Conservation (phyloP, 2,888 invertebrate species). For the Sesia bembeciformis region DNA sequence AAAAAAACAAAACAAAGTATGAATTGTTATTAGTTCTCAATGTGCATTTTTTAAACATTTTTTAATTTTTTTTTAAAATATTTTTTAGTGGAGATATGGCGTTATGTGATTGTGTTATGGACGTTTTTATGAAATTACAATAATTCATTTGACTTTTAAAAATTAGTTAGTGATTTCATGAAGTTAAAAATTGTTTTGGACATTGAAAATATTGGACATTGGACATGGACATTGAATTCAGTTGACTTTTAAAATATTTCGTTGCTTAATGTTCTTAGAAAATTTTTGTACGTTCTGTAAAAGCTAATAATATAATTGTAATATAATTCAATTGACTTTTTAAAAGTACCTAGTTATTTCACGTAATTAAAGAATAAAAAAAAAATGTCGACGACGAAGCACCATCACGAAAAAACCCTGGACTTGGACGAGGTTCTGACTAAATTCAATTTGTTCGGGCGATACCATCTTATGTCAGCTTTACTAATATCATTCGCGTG, state of each 20-base stretch:
- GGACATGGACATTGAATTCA: neutral
- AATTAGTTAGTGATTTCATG: no score
- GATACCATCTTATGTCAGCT: conserved; percentile 1
- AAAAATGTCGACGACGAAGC: conserved; percentile 1
- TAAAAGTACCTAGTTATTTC: neutral
- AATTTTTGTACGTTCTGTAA: neutral
- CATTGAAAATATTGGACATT: neutral
- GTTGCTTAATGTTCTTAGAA: neutral
- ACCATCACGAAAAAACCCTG: neutral
- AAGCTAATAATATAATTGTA: neutral
- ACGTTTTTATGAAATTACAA: no score
- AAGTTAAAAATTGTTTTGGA: neutral
- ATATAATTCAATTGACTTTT: neutral
- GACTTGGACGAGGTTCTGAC: conserved; percentile 5
- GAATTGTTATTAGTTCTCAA: no score
- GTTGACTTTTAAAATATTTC: neutral
- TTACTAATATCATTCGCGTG: neutral
- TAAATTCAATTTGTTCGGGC: conserved; percentile 3
- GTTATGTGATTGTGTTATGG: no score
- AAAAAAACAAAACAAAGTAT: neutral
- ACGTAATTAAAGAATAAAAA: neutral
- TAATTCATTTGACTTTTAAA: no score
- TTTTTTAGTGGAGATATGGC: no score
- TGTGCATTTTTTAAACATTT: no score
- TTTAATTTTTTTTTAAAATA: no score